phyloP scores from a whole-genome alignment of 2,797 vertebrate genomes.

The Darevskia nairensis region DNA sequence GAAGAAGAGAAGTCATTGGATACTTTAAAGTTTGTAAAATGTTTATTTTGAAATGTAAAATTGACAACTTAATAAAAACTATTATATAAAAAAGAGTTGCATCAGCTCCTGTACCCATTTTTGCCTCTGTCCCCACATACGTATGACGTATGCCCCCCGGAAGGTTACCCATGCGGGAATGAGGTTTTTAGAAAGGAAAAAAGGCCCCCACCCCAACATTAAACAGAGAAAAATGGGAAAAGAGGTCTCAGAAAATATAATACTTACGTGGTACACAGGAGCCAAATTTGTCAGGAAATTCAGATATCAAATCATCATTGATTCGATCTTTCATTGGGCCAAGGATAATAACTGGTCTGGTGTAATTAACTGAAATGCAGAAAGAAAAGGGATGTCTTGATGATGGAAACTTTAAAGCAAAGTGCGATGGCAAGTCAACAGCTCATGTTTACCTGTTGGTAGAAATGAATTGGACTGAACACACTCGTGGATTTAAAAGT shows the following conservation, averaged over 20 bases:
- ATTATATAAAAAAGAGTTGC: too few species aligned
- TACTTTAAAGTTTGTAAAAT: too few species aligned
- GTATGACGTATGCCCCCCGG: too few species aligned
- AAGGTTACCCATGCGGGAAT: too few species aligned
- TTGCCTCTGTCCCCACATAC: too few species aligned
- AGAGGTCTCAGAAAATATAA: conserved; percentile 11
- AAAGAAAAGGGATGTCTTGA: conserved; percentile 41
- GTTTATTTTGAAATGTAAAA: too few species aligned
- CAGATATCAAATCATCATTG: conserved; percentile 97
- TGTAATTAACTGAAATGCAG: conserved; percentile 88
- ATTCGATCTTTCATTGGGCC: conserved; percentile 98
- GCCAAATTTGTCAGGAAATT: conserved; percentile 98
- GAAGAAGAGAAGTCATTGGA: too few species aligned
- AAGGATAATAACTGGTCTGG: conserved; percentile 95
- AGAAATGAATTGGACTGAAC: neutral
- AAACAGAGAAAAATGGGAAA: neutral
- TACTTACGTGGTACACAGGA: conserved; percentile 98
- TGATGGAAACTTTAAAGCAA: neutral
- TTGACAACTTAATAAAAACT: too few species aligned
- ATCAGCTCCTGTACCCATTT: too few species aligned
- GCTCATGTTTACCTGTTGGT: neutral
- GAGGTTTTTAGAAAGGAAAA: too few species aligned
- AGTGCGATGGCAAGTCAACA: neutral
- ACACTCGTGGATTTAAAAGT: too few species aligned
- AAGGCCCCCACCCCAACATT: neutral